Percentiles rank a stretch among this genome's conserved stretches.
These are phyloP conservation scores for Notechis scutatus DNA, from an alignment of 2,113 vertebrate species.

Conservation along the genomic window DNA sequence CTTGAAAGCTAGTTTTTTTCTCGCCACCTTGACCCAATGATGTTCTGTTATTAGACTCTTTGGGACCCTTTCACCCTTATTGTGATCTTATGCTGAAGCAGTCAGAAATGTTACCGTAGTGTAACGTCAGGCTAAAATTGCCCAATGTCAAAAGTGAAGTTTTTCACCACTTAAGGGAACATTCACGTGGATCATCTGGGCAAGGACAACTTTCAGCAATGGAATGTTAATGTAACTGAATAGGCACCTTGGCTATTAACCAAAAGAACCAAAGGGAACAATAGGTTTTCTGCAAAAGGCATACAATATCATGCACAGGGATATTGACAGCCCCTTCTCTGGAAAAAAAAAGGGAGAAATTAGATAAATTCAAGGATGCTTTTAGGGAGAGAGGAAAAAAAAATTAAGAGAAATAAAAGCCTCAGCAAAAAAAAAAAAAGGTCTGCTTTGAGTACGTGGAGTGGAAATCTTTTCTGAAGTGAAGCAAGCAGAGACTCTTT, in stretches of 20 bases:
- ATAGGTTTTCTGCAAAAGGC: background rate
- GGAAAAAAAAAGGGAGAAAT: slow-evolving; percentile 18
- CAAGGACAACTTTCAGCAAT: slow-evolving; percentile 9
- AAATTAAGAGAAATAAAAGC: background rate
- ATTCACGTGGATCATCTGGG: background rate
- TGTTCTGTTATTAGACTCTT: background rate
- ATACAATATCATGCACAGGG: background rate
- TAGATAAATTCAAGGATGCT: background rate
- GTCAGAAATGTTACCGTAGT: background rate
- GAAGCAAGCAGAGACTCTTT: rapidly evolving
- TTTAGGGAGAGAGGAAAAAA: background rate
- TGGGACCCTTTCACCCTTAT: background rate
- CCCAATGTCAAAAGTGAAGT: background rate
- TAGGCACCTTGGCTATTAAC: background rate
- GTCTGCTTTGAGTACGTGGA: slow-evolving; percentile 30
- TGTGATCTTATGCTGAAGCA: background rate
- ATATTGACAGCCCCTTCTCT: slow-evolving; percentile 3
- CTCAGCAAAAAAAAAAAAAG: background rate
- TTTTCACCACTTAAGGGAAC: background rate
- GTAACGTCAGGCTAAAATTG: background rate
- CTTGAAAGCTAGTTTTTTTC: background rate
- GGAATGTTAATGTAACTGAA: background rate
- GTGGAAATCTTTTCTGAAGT: slow-evolving; percentile 16
- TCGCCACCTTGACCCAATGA: background rate
- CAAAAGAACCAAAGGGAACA: background rate